Conservation (phyloP, 2,888 invertebrate species). For the Drosophila subquinaria region DNA sequence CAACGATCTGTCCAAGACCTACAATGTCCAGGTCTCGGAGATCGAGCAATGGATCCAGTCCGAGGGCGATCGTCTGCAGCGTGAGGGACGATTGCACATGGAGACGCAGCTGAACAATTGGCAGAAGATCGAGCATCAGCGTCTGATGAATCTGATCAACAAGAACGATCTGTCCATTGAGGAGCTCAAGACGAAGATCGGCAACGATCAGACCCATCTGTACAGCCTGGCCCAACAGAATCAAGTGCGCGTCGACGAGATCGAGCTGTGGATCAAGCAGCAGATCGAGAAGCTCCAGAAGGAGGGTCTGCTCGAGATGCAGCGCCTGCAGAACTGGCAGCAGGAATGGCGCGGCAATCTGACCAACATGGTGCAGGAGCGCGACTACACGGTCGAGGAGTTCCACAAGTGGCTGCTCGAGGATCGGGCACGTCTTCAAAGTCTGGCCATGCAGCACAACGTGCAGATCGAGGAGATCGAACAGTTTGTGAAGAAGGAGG, state of each 20-base stretch:
- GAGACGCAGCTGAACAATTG: constrained; percentile 82
- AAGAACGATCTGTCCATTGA: constrained; percentile 82
- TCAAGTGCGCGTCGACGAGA: constrained; percentile 83
- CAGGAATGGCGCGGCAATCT: constrained; percentile 82
- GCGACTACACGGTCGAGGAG: constrained; percentile 83
- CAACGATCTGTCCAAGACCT: constrained; percentile 77
- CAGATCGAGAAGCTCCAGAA: constrained; percentile 82
- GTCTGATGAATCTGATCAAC: constrained; percentile 74
- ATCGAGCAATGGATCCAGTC: constrained; percentile 83
- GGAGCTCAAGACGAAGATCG: constrained; percentile 79
- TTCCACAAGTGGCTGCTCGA: constrained; percentile 82
- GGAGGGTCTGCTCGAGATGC: constrained; percentile 79
- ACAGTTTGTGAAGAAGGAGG: constrained; percentile 81
- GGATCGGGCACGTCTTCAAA: constrained; percentile 79
- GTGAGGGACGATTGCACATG: constrained; percentile 76
- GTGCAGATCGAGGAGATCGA: constrained; percentile 84
- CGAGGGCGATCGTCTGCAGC: constrained; percentile 81
- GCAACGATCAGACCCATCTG: constrained; percentile 80
- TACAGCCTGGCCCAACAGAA: constrained; percentile 82
- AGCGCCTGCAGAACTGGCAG: constrained; percentile 83
- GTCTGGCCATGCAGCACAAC: constrained; percentile 82
- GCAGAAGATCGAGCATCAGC: constrained; percentile 83
- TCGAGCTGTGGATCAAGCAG: constrained; percentile 83
- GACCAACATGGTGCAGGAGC: constrained; percentile 81
- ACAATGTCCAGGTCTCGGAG: constrained; percentile 82